Conservation (phyloP, 1,140 invertebrate species). For the Penaeus japonicus region DNA sequence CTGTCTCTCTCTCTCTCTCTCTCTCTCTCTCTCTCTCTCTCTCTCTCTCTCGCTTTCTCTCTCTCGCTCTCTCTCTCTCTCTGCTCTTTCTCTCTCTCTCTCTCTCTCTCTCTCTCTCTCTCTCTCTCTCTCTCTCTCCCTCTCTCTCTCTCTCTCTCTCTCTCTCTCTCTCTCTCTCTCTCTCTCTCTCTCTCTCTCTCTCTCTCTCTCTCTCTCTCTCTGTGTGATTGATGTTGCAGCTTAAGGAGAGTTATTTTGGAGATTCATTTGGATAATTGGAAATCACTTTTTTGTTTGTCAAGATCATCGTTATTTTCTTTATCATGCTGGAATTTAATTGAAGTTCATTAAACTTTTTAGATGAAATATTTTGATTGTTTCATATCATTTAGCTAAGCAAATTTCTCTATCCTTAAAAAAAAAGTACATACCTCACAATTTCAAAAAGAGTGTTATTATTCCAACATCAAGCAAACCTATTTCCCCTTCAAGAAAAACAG, state of each 20-base stretch:
- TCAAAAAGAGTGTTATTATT: too few relatives aligned
- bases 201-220: not conserved
- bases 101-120: not conserved
- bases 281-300: too few relatives aligned
- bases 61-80: not conserved
- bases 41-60: too few relatives aligned
- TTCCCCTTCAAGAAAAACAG: too few relatives aligned
- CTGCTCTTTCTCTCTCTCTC: not conserved
- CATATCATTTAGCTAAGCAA: not conserved
- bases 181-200: not conserved
- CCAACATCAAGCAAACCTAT: constrained; percentile 60
- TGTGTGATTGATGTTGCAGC: too few relatives aligned
- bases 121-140: not conserved
- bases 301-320: too few relatives aligned
- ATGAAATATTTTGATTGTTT: not conserved
- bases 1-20: not conserved
- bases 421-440: not conserved
- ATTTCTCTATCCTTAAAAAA: not conserved
- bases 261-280: too few relatives aligned
- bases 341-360: too few relatives aligned
- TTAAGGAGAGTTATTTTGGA: too few relatives aligned
- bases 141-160: not conserved
- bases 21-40: not conserved
- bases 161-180: not conserved
- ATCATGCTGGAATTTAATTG: too few relatives aligned